These are phyloP conservation scores for Sialia sialis DNA, from an alignment of 2,113 vertebrate species.

Conservation along the genomic window DNA sequence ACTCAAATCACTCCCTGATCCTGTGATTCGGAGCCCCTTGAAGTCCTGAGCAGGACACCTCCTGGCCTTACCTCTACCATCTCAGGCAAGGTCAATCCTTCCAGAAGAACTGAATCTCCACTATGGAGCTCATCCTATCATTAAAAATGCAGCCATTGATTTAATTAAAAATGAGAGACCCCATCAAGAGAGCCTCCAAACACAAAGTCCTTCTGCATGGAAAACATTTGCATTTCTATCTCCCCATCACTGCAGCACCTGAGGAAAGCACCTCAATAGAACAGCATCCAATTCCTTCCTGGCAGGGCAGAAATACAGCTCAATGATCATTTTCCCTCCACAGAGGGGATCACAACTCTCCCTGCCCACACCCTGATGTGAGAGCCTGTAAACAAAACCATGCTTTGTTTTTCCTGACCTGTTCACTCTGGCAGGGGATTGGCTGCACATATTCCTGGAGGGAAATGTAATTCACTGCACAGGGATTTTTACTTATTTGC, in stretches of 20 bases:
- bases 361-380: not conserved
- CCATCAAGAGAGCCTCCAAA: not conserved
- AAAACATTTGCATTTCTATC: not conserved
- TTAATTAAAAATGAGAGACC: not conserved
- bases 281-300: not conserved
- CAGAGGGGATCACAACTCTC: not conserved
- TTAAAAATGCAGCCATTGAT: not conserved
- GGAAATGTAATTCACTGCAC: not conserved
- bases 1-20: not conserved
- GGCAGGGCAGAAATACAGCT: not conserved
- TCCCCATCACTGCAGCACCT: not conserved
- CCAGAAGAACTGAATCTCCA: not conserved
- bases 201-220: not conserved
- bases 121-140: not conserved
- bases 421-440: not conserved
- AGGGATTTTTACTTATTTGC: not conserved
- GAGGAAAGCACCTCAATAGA: not conserved
- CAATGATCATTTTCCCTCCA: not conserved
- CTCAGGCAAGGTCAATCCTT: not conserved
- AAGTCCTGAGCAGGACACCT: not conserved
- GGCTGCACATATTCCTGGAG: not conserved
- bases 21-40: not conserved
- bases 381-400: slow-evolving; percentile 5
- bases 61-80: not conserved
- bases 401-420: not conserved